Percentiles rank a stretch among this genome's conserved stretches.
Conservation (phyloP, 2,888 invertebrate species). For the Syritta pipiens region DNA sequence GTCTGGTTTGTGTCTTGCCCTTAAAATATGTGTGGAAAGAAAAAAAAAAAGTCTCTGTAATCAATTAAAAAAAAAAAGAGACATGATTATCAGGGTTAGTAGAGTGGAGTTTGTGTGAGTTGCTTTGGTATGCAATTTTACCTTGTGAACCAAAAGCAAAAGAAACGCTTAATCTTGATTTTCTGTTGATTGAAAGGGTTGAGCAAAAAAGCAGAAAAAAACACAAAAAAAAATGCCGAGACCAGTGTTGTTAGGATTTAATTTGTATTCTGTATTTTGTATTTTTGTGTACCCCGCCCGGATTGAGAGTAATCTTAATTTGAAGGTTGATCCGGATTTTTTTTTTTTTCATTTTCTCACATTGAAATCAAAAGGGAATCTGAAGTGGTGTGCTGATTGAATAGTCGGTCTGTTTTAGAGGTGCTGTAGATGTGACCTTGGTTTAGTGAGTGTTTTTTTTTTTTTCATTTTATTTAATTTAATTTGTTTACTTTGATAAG, state of each 20-base stretch:
- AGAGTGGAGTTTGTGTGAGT: conserved; percentile 13
- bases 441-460: too few species aligned
- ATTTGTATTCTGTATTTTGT: too few species aligned
- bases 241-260: conserved; percentile 15
- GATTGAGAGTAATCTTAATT: background rate
- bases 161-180: conserved; percentile 21
- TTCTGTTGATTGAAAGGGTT: conserved; percentile 31
- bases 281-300: too few species aligned
- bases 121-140: conserved; percentile 21
- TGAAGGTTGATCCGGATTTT: conserved; percentile 5
- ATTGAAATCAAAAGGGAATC: background rate
- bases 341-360: too few species aligned
- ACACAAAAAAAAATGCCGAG: background rate
- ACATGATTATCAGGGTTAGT: background rate
- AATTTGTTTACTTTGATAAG: too few species aligned
- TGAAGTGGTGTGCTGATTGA: too few species aligned
- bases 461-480: too few species aligned
- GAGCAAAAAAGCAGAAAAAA: background rate
- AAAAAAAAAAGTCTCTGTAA: conserved; percentile 31
- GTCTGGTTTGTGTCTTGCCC: conserved; percentile 56
- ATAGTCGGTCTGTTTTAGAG: background rate
- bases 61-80: conserved; percentile 29
- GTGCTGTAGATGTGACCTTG: too few species aligned
- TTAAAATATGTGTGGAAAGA: conserved; percentile 24
- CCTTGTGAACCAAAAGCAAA: too few species aligned